Evolutionary conservation across 2,113 vertebrate genomes (phyloP), one percentile per base, ranked within the genome.

Genomic region (Elanoides forficatus): DNA sequence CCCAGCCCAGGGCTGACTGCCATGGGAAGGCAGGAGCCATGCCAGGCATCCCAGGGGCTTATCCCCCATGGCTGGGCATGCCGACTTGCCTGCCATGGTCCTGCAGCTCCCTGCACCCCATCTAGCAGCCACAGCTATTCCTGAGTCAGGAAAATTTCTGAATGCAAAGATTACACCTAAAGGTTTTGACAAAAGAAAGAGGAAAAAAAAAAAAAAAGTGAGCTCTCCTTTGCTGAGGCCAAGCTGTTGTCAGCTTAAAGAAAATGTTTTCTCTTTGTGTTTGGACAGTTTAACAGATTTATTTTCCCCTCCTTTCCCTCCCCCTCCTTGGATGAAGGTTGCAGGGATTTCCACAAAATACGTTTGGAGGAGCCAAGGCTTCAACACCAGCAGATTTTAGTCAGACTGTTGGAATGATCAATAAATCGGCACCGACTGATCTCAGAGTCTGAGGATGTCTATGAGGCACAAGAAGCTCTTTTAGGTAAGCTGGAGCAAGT

Each of bases 331-430:
- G 92, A 96, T 36, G 48, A 94, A 75, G 43, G 36, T 93, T 81
- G 56, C 65, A 93, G 76, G 74, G 95, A 96, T 98, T 98, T 97
- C 96, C 76, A 70, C 97, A 96, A 86, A 96, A 90, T 75, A 56
- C 2, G 0, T 58, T 63, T 66, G 50, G 68, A 95, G 58, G 81
- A 97, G 94, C 97, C 96, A 97, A 95, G 78, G 48, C 93, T 93
- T 90, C 42, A 66, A 59, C 78, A 94, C 86, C 84, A 91, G 81
- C 81, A 92, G 45, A 86, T 93, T 94, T 91, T n/a, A 94, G 94
- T 97, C 96, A 93, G 88, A 72, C 68, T 2, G 0, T 38, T 96
- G 96, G 97, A 94, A 96, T 81, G 91, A 97, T 93, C 81, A 82
- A 90, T 95, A 87, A 53, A 67, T 72, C 38, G 52, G 86, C 93